Evolutionary conservation across 2,888 invertebrate species (phyloP).

Genomic region (Fabriciana adippe): DNA sequence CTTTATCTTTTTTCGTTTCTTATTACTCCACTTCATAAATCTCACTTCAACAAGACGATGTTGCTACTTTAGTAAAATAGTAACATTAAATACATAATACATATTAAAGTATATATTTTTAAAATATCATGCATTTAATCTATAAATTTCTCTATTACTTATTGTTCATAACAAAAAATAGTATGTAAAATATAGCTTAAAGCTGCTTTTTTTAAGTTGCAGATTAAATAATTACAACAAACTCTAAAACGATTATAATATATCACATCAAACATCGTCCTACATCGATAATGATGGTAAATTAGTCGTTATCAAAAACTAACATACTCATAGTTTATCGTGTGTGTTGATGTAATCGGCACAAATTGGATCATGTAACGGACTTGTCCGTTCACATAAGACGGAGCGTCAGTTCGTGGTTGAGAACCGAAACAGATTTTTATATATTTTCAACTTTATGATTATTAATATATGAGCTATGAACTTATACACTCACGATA

Average conservation of each 20-base stretch:
- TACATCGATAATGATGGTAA: constrained; percentile 38
- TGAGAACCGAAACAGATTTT: constrained; percentile 38
- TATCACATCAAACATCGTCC: constrained; percentile 29
- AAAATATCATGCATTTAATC: too few relatives aligned
- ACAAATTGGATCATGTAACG: constrained; percentile 62
- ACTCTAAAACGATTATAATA: constrained; percentile 15
- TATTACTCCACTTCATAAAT: not conserved
- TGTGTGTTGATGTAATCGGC: constrained; percentile 47
- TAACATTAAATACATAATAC: too few relatives aligned
- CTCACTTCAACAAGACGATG: too few relatives aligned
- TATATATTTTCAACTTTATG: constrained; percentile 19
- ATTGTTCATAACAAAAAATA: too few relatives aligned
- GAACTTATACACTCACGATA: not conserved
- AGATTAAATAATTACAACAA: too few relatives aligned
- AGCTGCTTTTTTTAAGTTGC: too few relatives aligned
- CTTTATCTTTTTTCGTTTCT: constrained; percentile 6
- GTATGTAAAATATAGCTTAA: too few relatives aligned
- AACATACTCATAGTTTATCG: constrained; percentile 46
- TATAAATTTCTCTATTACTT: too few relatives aligned
- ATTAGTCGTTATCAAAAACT: constrained; percentile 45
- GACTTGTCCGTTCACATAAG: constrained; percentile 61
- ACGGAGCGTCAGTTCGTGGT: constrained; percentile 58
- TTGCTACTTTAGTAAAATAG: too few relatives aligned
- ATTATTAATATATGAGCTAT: not conserved
- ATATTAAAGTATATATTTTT: too few relatives aligned